Base-by-base conservation (phyloP, 2,888 invertebrate genomes). In the Flabesymbios commensalis region DNA sequence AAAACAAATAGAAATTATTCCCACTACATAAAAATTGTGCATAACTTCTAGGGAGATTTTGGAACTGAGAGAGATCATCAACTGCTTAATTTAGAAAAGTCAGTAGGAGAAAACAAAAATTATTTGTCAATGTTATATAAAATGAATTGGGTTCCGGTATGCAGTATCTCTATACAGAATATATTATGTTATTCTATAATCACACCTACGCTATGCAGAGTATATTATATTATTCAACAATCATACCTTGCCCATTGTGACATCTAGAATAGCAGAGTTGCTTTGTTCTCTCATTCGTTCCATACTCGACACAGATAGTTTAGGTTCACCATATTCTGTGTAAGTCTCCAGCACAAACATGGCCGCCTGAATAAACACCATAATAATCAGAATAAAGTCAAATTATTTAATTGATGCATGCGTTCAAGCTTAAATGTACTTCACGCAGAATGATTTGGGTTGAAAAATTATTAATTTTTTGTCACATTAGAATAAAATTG, bases 281-380 rank as follows among this genome's bases (percentile, higher is more conserved):
- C 75, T 61, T 32, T 67, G 66, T 48, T 70, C 65, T 26, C 68
- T 65, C 14, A 39, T 45, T 17, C 33, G 49, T 49, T 75, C 72
- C 42, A 78, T 64, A n/a, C 71, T 71, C 17, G 63, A 61, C 3
- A 76, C 76, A 43, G 57, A 68, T 26, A 81, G 70, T 14, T 54
- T 61, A 7, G 72, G 71, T 36, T 72, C 68, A 42, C 74, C 70
- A 17, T 72, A 72, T 58, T 79, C 77, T 14, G 75, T 67, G 58
- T 74, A 77, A 0, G 78, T 74, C 57, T 78, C 75, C 26, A 81
- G 29, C 43, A 67, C 53, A 67, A 73, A 81, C 14, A 78, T 78
- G 57, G 76, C 78, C 0, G 78, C 78, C 81, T 81, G 67, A 3
- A 58, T 45, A 4, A 32, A 41, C 14, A 53, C 19, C 17, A 22